A percentile compares a stretch with the other conserved stretches of the same genome.
Evolutionary conservation across 2,797 vertebrate genomes (phyloP).

Genomic region (Carapus acus): DNA sequence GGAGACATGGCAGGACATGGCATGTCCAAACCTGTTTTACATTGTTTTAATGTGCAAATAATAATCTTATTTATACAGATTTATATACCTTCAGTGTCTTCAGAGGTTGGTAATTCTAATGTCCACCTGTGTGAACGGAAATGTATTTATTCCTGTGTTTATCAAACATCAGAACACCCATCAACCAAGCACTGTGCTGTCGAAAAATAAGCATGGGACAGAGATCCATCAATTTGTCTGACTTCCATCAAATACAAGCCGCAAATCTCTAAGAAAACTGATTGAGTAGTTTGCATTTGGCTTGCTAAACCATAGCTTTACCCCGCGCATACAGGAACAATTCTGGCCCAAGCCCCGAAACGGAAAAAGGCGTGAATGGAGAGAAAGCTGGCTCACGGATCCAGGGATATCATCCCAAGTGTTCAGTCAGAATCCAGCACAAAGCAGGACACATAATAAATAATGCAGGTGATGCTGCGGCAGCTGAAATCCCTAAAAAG

Average conservation of each 20-base stretch:
- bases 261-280: too few species aligned
- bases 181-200: too few species aligned
- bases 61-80: constrained; percentile 20
- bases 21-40: constrained; percentile 3
- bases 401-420: constrained; percentile 5
- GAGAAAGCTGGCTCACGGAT: not conserved
- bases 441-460: too few species aligned
- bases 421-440: constrained; percentile 1
- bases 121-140: too few species aligned
- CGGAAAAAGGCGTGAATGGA: not conserved
- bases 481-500: constrained; percentile 26
- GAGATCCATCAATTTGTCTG: too few species aligned
- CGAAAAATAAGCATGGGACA: too few species aligned
- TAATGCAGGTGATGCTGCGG: constrained; percentile 14
- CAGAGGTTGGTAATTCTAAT: constrained; percentile 10
- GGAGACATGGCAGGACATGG: constrained; percentile 1
- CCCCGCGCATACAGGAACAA: not conserved
- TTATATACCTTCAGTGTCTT: too few species aligned
- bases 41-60: constrained; percentile 17
- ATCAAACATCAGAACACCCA: too few species aligned
- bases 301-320: too few species aligned
- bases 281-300: too few species aligned
- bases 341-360: not conserved
- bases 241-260: too few species aligned
- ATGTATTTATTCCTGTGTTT: too few species aligned